Evolutionary conservation across 1,140 invertebrate species (phyloP), one percentile per base, ranked within the genome.

Genomic region (Eueides isabella): DNA sequence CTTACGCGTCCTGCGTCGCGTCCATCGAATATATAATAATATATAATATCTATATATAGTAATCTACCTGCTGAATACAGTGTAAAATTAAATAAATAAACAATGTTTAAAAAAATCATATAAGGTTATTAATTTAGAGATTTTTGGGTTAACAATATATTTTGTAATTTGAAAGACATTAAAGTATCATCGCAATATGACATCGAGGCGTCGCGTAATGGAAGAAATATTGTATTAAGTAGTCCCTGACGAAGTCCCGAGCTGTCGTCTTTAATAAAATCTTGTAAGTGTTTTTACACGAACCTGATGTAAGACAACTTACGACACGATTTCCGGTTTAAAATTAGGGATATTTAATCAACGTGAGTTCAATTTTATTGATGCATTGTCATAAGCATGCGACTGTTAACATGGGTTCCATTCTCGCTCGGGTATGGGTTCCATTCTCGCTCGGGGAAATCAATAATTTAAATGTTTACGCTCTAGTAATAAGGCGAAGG

Each of bases 101-200:
- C n/a, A 44, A 44, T 44, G 1, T 19, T 55, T 55, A 4, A 26
- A 6, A 23, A 23, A 55, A 26, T 55, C 23, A 55, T 23, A 55
- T 1, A 55, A 55, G 9, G 19, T 26, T 23, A 26, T 11, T 9
- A 26, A 26, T 55, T 23, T 55, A 1, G 9, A 23, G 9, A 26
- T 23, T 26, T 55, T 55, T 55, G 23, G 11, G 0, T 26, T 26
- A 55, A 23, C 48, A 26, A 55, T 55, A 12, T 55, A 55, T 55
- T 55, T 12, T 55, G 19, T 55, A 55, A 9, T 3, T 55, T 26
- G 1, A 12, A 26, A 55, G 26, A 55, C n/a, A 55, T 63, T 41
- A 23, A 64, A 71, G 62, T 64, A 64, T 71, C 62, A 71, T 71
- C 11, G 61, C 61, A 63, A 64, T 48, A 44, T 71, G 11, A 71